Conservation (phyloP, 2,797 vertebrate species). For the Eulemur albifrons region DNA sequence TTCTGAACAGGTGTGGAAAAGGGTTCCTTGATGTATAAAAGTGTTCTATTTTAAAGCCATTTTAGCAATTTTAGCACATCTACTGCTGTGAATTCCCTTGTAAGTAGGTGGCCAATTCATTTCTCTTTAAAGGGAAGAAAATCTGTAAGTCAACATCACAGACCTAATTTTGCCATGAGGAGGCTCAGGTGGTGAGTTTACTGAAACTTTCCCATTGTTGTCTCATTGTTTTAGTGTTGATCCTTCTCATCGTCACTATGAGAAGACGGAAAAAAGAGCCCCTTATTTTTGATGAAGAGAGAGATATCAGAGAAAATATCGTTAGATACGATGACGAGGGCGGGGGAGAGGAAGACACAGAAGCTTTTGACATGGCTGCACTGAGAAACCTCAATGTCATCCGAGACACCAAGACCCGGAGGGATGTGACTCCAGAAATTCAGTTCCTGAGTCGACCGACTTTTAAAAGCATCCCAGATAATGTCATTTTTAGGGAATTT, state of each 20-base stretch:
- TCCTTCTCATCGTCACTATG: constrained; percentile 95
- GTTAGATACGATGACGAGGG: constrained; percentile 97
- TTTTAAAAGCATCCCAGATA: constrained; percentile 93
- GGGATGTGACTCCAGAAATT: constrained; percentile 94
- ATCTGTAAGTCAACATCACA: background rate
- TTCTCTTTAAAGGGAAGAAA: background rate
- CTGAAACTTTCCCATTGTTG: background rate
- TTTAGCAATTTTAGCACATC: constrained; percentile 47
- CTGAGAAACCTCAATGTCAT: constrained; percentile 95
- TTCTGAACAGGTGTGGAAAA: constrained; percentile 60
- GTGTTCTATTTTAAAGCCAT: constrained; percentile 42
- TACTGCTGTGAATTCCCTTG: background rate
- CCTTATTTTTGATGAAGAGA: constrained; percentile 95
- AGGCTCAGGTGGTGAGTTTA: accelerated
- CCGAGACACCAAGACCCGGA: constrained; percentile 89
- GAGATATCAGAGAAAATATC: constrained; percentile 96
- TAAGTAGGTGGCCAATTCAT: background rate
- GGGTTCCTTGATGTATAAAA: constrained; percentile 52
- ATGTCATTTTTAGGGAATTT: constrained; percentile 95
- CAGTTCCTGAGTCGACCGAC: constrained; percentile 91
- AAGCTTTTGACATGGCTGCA: constrained; percentile 97
- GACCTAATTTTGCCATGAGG: background rate
- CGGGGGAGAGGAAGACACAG: constrained; percentile 97
- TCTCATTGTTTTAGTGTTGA: constrained; percentile 86
- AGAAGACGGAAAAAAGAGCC: constrained; percentile 93